Evolutionary conservation across 2,797 vertebrate genomes (phyloP).

Genomic region (Jordanella pulchra): DNA sequence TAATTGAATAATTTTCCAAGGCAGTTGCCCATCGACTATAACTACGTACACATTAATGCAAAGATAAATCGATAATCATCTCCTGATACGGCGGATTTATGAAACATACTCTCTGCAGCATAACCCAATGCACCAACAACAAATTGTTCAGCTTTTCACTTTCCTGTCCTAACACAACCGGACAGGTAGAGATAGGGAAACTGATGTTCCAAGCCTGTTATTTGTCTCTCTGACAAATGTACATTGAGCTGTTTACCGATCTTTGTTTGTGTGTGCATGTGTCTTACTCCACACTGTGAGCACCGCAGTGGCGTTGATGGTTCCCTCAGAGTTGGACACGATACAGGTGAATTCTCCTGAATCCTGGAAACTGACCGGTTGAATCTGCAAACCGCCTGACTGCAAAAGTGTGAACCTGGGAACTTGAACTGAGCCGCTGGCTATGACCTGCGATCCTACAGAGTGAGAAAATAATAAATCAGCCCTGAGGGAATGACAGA

Average conservation of each 20-base stretch:
- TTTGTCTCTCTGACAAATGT: slow-evolving; percentile 37
- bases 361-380: slow-evolving; percentile 85
- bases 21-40: background rate
- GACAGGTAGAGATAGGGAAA: slow-evolving; percentile 41
- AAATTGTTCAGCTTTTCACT: slow-evolving; percentile 37
- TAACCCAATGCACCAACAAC: slow-evolving; percentile 44
- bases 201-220: slow-evolving; percentile 47
- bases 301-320: slow-evolving; percentile 79
- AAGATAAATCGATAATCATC: slow-evolving; percentile 23
- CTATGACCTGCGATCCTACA: slow-evolving; percentile 85
- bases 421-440: slow-evolving; percentile 89
- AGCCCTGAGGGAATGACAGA: slow-evolving; percentile 27
- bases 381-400: slow-evolving; percentile 89
- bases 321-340: slow-evolving; percentile 84
- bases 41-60: background rate
- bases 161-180: slow-evolving; percentile 30
- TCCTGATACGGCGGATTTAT: slow-evolving; percentile 24
- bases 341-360: slow-evolving; percentile 90
- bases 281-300: slow-evolving; percentile 95
- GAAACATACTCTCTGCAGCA: slow-evolving; percentile 38
- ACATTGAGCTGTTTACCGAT: slow-evolving; percentile 43
- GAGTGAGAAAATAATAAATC: slow-evolving; percentile 41
- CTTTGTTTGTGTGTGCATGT: slow-evolving; percentile 12
- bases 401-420: slow-evolving; percentile 88
- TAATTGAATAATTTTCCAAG: background rate